A percentile compares a stretch with the other conserved stretches of the same genome.
phyloP scores from a whole-genome alignment of 2,888 invertebrate genomes.

The Drosophila paranaensis region DNA sequence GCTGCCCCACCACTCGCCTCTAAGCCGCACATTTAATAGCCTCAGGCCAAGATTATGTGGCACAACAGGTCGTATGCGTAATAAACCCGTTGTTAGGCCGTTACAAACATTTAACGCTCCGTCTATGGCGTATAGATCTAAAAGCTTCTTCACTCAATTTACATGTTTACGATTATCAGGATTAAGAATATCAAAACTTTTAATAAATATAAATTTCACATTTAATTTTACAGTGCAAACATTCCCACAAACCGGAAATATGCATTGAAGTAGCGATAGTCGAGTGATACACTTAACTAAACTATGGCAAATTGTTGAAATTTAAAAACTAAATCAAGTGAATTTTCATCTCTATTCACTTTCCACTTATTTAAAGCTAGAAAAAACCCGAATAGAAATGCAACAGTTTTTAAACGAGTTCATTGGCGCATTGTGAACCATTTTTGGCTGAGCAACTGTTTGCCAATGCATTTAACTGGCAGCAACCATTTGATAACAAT shows the following conservation, averaged over 20 bases:
- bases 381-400: slow-evolving; percentile 24
- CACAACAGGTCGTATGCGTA: slow-evolving; percentile 43
- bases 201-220: background rate
- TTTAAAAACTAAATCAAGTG: slow-evolving; percentile 1
- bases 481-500: slow-evolving; percentile 66
- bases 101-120: background rate
- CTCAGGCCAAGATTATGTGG: slow-evolving; percentile 5
- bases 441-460: slow-evolving; percentile 66
- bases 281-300: too few species aligned
- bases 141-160: background rate
- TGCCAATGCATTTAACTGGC: slow-evolving; percentile 74
- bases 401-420: slow-evolving; percentile 47
- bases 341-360: background rate
- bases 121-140: background rate
- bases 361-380: background rate
- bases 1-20: background rate
- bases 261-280: too few species aligned
- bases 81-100: slow-evolving; percentile 10
- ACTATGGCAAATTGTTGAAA: too few species aligned
- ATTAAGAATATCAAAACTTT: background rate
- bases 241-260: too few species aligned
- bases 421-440: slow-evolving; percentile 46
- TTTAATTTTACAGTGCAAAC: too few species aligned
- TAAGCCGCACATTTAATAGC: slow-evolving; percentile 26
- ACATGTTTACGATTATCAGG: too few species aligned